phyloP scores from a whole-genome alignment of 2,113 vertebrate genomes.

The Chunga burmeisteri region DNA sequence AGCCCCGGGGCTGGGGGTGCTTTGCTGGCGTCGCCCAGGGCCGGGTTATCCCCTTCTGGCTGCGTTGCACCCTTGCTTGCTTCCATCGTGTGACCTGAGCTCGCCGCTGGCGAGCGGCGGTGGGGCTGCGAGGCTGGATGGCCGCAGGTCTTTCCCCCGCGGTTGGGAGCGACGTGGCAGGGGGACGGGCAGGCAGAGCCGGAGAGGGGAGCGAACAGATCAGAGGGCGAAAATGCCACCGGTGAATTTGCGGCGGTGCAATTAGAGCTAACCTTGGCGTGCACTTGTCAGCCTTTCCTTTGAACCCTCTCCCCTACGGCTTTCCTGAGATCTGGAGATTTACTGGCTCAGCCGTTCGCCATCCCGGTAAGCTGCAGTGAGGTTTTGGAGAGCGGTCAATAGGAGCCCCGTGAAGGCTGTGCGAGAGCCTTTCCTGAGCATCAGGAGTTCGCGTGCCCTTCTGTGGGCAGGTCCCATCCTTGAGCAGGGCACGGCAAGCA shows the following conservation, averaged over 20 bases:
- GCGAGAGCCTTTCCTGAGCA: neutral
- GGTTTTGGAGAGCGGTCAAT: neutral
- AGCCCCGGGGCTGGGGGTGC: no score
- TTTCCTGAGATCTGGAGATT: neutral
- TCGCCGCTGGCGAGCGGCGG: rapidly evolving
- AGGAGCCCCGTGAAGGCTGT: neutral
- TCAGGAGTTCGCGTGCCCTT: neutral
- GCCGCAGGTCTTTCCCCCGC: rapidly evolving
- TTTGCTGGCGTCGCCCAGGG: rapidly evolving
- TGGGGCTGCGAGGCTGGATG: rapidly evolving
- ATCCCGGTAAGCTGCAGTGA: neutral
- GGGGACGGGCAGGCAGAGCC: neutral
- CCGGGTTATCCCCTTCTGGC: rapidly evolving
- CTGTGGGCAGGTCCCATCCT: neutral
- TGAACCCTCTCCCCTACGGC: neutral
- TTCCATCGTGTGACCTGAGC: rapidly evolving
- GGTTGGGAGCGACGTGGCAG: rapidly evolving
- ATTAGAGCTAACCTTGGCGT: neutral
- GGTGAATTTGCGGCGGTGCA: neutral
- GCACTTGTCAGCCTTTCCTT: neutral
- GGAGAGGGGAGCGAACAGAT: neutral
- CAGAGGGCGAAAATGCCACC: neutral
- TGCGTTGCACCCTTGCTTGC: rapidly evolving
- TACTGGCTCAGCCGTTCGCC: neutral
- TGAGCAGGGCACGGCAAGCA: neutral